phyloP scores from a whole-genome alignment of 2,888 invertebrate genomes.

The Pteria penguin region DNA sequence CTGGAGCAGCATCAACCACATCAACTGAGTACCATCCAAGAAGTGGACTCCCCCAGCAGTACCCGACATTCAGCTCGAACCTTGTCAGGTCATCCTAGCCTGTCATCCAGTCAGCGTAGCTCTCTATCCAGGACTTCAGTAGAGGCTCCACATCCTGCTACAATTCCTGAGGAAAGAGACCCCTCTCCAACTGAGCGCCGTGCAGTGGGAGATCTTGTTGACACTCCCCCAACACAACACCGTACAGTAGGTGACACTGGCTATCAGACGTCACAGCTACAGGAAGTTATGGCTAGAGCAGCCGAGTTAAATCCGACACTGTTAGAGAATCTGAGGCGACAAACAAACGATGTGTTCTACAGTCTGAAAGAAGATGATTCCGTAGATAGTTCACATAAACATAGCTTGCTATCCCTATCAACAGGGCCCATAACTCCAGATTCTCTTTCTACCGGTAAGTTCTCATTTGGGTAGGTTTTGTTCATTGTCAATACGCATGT shows the following conservation, averaged over 20 bases:
- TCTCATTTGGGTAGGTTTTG: too few relatives aligned
- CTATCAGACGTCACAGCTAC: constrained; percentile 44
- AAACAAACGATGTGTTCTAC: constrained; percentile 59
- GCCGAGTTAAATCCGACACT: constrained; percentile 55
- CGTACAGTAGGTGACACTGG: constrained; percentile 30
- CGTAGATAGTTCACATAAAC: constrained; percentile 14
- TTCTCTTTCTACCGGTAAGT: constrained; percentile 60
- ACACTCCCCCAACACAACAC: constrained; percentile 11
- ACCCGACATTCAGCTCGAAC: constrained; percentile 22
- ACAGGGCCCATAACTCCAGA: constrained; percentile 52
- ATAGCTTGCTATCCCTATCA: constrained; percentile 45
- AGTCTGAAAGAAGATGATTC: constrained; percentile 26
- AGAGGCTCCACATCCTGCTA: constrained; percentile 18
- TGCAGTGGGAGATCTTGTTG: background rate
- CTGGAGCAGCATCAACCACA: constrained; percentile 37
- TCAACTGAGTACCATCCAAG: constrained; percentile 45
- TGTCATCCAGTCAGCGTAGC: constrained; percentile 39
- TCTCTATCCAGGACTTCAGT: constrained; percentile 30
- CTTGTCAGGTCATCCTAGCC: constrained; percentile 32
- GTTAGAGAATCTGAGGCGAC: constrained; percentile 54
- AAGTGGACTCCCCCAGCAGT: constrained; percentile 38
- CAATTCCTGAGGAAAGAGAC: constrained; percentile 28
- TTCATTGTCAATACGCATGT: too few relatives aligned
- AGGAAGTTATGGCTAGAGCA: constrained; percentile 54
- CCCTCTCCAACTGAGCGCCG: background rate